Conservation (phyloP, 2,113 vertebrate genomes). For the Conger conger region DNA sequence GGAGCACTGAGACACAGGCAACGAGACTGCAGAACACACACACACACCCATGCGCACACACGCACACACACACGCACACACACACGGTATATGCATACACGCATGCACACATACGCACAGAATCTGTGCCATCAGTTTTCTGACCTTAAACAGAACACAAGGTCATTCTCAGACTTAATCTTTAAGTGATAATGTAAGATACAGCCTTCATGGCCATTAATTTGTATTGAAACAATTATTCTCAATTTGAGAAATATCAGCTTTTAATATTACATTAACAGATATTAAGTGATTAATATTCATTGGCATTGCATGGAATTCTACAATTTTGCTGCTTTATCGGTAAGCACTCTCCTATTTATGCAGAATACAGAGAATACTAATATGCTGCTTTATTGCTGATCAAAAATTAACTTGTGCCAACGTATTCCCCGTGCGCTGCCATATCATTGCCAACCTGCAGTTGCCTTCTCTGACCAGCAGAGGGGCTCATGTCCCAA, state of each 20-base stretch:
- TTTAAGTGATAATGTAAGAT: not conserved
- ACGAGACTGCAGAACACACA: not conserved
- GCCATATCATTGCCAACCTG: not conserved
- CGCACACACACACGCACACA: not conserved
- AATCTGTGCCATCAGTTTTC: no score
- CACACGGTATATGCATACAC: not conserved
- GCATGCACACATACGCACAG: no score
- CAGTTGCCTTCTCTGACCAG: conserved; percentile 22
- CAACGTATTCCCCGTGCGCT: not conserved
- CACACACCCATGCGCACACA: not conserved
- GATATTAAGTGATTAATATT: not conserved
- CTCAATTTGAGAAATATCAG: not conserved
- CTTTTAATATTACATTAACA: not conserved
- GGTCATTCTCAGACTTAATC: not conserved
- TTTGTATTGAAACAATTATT: not conserved
- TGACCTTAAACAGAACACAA: not conserved
- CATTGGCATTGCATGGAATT: not conserved
- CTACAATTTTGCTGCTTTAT: not conserved
- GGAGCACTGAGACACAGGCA: not conserved
- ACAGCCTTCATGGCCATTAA: not conserved
- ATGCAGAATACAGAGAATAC: not conserved
- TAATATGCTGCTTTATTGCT: not conserved
- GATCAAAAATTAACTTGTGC: not conserved
- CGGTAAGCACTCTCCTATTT: not conserved
- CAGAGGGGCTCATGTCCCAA: conserved; percentile 25